These are phyloP conservation scores for Rhodophaea formosa DNA, from an alignment of 2,888 invertebrate genomes.

Conservation along the genomic window DNA sequence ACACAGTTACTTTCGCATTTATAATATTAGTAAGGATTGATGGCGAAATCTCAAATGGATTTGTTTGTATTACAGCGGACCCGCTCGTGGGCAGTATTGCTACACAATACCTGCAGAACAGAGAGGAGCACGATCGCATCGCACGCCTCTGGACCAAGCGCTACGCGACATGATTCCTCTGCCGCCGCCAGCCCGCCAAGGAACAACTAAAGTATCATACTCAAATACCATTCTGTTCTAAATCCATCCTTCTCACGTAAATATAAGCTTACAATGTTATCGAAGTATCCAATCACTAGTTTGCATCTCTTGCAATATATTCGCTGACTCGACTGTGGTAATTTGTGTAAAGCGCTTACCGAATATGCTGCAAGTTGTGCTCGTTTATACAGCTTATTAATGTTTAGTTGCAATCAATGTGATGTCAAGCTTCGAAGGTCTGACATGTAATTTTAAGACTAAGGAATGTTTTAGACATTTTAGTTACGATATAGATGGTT, in stretches of 20 bases:
- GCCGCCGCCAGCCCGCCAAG: conserved; percentile 44
- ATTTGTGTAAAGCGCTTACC: conserved; percentile 11
- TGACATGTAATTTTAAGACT: conserved; percentile 55
- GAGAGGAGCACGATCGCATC: conserved; percentile 98
- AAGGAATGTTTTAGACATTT: conserved; percentile 46
- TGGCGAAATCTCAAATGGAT: no score
- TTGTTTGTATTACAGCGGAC: conserved; percentile 85
- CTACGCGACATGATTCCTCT: conserved; percentile 92
- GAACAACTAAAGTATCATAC: conserved; percentile 60
- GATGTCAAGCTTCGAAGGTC: conserved; percentile 59
- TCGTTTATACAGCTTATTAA: conserved; percentile 54
- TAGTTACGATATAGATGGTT: conserved; percentile 49
- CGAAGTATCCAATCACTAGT: conserved; percentile 34
- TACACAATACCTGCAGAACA: conserved; percentile 97
- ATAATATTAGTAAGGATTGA: no score
- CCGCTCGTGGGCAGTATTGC: conserved; percentile 99
- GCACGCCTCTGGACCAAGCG: conserved; percentile 99
- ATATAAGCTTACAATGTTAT: conserved; percentile 59
- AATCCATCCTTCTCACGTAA: conserved; percentile 68
- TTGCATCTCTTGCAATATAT: conserved; percentile 42
- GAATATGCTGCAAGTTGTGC: conserved; percentile 37
- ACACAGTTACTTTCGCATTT: no score
- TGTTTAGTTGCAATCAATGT: conserved; percentile 70
- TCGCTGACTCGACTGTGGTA: conserved; percentile 26
- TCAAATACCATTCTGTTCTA: conserved; percentile 66